Percentiles rank a stretch among this genome's conserved stretches.
These are phyloP conservation scores for Balearica regulorum DNA, from an alignment of 2,797 vertebrate genomes.

Conservation along the genomic window DNA sequence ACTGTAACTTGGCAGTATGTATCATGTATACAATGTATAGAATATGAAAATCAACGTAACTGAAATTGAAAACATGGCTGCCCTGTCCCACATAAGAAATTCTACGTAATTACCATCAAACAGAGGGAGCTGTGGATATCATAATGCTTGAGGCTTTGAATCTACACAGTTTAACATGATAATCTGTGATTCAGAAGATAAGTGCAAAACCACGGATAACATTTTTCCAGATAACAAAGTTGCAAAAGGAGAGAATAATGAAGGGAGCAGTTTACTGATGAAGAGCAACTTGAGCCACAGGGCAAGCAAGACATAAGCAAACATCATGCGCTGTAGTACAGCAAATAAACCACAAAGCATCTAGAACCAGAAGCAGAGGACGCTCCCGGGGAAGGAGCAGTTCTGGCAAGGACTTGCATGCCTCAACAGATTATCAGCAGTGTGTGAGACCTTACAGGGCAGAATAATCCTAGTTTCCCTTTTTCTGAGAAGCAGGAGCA, in stretches of 20 bases:
- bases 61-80: neutral
- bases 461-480: neutral
- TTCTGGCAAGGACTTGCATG: neutral
- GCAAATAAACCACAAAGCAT: neutral
- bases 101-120: neutral
- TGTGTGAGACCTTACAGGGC: neutral
- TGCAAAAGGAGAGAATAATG: neutral
- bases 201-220: neutral
- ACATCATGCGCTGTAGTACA: rapidly evolving
- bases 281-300: neutral
- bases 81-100: neutral
- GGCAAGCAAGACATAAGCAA: neutral
- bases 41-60: neutral
- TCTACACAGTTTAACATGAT: neutral
- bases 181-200: neutral
- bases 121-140: neutral
- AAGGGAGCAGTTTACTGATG: neutral
- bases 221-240: neutral
- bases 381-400: neutral
- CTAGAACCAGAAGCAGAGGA: neutral
- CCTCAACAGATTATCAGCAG: neutral
- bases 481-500: neutral
- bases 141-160: neutral
- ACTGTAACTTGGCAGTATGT: neutral
- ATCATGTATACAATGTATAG: neutral